Evolutionary conservation across 1,140 invertebrate species (phyloP).

Genomic region (Diachasmimorpha longicaudata): DNA sequence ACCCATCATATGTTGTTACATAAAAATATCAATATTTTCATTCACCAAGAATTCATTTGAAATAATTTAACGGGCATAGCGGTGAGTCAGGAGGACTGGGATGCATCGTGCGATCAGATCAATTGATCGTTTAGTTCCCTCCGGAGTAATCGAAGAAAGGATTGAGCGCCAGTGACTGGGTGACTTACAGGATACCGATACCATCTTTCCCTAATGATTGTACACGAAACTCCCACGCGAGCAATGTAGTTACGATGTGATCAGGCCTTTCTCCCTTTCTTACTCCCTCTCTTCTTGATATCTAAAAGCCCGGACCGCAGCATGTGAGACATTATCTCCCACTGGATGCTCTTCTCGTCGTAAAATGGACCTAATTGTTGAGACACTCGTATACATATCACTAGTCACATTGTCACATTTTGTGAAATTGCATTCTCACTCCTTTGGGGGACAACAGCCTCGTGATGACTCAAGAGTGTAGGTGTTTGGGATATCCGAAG

Average conservation of each 20-base stretch:
- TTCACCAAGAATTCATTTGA: constrained; percentile 20
- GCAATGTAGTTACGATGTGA: constrained; percentile 21
- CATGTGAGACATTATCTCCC: constrained; percentile 21
- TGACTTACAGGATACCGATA: constrained; percentile 54
- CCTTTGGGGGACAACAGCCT: not conserved
- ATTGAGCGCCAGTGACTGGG: constrained; percentile 46
- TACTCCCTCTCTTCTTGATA: not conserved
- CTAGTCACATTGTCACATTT: not conserved
- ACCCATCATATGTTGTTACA: not conserved
- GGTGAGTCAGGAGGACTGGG: not conserved
- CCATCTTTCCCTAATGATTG: constrained; percentile 56
- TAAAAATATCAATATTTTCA: constrained; percentile 11
- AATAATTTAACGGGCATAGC: not conserved
- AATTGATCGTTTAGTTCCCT: constrained; percentile 19
- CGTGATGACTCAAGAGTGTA: not conserved
- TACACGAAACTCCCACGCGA: constrained; percentile 54
- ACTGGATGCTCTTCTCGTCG: constrained; percentile 14
- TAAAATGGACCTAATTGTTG: constrained; percentile 53
- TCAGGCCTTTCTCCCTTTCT: not conserved
- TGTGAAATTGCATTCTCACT: not conserved
- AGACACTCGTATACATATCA: constrained; percentile 34
- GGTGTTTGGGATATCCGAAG: no score
- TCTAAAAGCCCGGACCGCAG: constrained; percentile 4
- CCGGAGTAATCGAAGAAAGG: constrained; percentile 41
- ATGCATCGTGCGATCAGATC: not conserved